These are phyloP conservation scores for Pollenia griseotomentosa DNA, from an alignment of 2,888 invertebrate genomes.

Conservation along the genomic window DNA sequence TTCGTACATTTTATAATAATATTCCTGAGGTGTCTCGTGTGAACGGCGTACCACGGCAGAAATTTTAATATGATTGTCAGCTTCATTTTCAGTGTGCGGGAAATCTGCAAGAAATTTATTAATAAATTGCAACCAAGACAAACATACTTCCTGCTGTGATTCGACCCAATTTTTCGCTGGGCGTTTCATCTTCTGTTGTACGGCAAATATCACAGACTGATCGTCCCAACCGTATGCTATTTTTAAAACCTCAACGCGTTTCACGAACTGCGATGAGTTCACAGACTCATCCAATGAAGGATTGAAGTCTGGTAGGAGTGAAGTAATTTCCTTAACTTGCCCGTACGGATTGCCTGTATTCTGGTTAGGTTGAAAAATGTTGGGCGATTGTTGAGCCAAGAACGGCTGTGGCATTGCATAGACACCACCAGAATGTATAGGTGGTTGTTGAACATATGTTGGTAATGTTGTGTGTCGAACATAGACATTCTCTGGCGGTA, in stretches of 20 bases:
- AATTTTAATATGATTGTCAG: constrained; percentile 54
- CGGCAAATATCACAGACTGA: constrained; percentile 55
- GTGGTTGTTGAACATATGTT: too few species aligned
- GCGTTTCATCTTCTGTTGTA: constrained; percentile 62
- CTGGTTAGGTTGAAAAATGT: constrained; percentile 14
- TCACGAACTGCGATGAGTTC: not conserved
- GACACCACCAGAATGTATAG: too few species aligned
- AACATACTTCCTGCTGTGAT: not conserved
- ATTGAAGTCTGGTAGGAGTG: constrained; percentile 57
- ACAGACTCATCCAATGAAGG: constrained; percentile 51
- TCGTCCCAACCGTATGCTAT: constrained; percentile 63
- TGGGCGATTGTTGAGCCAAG: not conserved
- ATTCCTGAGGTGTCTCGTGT: not conserved
- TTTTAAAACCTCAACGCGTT: constrained; percentile 40
- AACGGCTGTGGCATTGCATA: not conserved
- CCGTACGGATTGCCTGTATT: not conserved
- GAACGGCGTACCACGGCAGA: not conserved
- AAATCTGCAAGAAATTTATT: too few species aligned
- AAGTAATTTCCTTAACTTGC: constrained; percentile 26
- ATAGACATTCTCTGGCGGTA: too few species aligned
- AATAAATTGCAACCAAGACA: too few species aligned
- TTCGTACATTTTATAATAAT: constrained; percentile 61
- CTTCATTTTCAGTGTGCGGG: too few species aligned
- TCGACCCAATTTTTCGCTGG: constrained; percentile 58
- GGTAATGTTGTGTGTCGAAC: too few species aligned